Evolutionary conservation across 2,797 vertebrate species (phyloP), one percentile per base, ranked within the genome.

Genomic region (Chromis chromis): DNA sequence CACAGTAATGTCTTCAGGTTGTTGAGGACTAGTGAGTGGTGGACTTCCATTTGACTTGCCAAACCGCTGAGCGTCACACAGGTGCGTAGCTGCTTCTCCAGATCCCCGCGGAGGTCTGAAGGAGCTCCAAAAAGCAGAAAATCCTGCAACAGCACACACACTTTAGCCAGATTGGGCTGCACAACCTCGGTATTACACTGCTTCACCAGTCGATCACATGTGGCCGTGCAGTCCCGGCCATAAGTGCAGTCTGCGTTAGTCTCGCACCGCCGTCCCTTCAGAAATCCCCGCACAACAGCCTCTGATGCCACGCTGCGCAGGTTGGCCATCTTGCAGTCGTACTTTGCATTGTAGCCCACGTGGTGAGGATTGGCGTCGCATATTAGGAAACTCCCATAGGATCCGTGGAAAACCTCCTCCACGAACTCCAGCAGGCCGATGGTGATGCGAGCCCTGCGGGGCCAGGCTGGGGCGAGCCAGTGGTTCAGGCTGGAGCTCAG

Each of bases 341-440:
- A 97, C 56, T 94, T 95, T 31, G 93, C 88, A 0, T 97, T 99
- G 95, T 98, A 97, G 86, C 97, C 98, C 75, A 99, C 94, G 1
- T 96, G 96, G 31, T 92, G 92, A 13, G 96, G 94, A 65, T 95
- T 94, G 10, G 96, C 90, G 40, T 99, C 97, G 0, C 98, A 99
- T 92, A 99, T 96, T 52, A 97, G 96, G 93, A 99, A 99, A 76
- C 89, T 98, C 8, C 98, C 98, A 0, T 97, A 97, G 33, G 96
- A 89, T 0, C 98, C 96, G 0, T 99, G 98, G 90, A 99, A 99
- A 9, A 99, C 96, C 79, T 99, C 98, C 73, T 99, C 98, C 86
- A 99, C 96, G 0, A 99, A 98, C 86, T 99, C 98, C 89, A 99
- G 93, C n/a, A 99, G 93, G 39, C 98, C 98, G 0, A 99, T 96